Evolutionary conservation across 2,888 invertebrate genomes (phyloP), one percentile per base, ranked within the genome.

Genomic region (Troides aeacus): DNA sequence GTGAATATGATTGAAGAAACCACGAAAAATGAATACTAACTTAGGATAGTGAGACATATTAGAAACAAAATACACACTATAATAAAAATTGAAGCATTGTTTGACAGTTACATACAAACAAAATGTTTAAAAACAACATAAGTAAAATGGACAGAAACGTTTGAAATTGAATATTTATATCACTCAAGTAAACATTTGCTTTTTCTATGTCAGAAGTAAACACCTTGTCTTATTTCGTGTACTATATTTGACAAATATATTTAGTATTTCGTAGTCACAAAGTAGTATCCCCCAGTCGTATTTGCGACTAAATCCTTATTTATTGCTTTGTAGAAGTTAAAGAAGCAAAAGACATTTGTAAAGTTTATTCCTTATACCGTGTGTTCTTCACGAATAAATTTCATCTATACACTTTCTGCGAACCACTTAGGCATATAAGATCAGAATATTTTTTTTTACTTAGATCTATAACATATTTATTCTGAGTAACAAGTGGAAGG

Each of bases 231-330:
- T 46, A 12, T 12, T 46, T 46, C 15, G 1, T 46, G 15, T 46
- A 10, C 15, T 15, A 12, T 12, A 39, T 7, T 2, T 39, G 10
- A 2, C 15, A 15, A 36, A 10, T 17, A 42, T 30, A 17, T 58
- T 18, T 21, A 50, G 57, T 62, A 63, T 63, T 58, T 39, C 57
- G 21, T n/a, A 46, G 59, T 23, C 58, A 63, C 46, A 59, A 64
- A 60, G 59, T 59, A 21, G 30, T 64, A 64, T 36, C 39, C 23
- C 8, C 59, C 17, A 21, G 36, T 36, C 23, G 46, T 63, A 64
- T 64, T 68, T 68, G 68, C 64, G 21, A 30, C 53, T 59, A 68
- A 68, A 68, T 68, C 68, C 68, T 68, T 64, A 60, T 68, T 68
- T 68, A 68, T 68, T 63, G 68, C 63, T 68, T 59, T 64, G 68